These are phyloP conservation scores for Equus przewalskii DNA, from an alignment of 2,113 vertebrate species.

Conservation along the genomic window DNA sequence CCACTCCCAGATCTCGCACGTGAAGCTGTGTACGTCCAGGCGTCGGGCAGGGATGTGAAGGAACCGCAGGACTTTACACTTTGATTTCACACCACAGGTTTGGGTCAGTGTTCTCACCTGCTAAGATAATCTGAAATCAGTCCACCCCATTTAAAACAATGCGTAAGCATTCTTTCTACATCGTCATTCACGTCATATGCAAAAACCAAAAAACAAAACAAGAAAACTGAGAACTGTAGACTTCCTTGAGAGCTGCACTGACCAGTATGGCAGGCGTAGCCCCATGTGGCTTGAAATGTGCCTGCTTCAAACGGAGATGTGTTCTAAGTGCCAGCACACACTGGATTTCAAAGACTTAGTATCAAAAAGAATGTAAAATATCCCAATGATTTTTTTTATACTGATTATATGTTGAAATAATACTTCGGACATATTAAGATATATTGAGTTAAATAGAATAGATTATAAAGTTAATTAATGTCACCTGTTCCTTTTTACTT, in stretches of 20 bases:
- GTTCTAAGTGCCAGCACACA: rapidly evolving
- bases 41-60: rapidly evolving
- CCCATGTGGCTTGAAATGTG: rapidly evolving
- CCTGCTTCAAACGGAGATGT: rapidly evolving
- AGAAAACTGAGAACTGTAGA: not conserved
- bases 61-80: rapidly evolving
- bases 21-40: rapidly evolving
- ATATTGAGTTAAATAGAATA: not conserved
- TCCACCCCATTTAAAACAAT: not conserved
- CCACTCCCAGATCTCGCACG: rapidly evolving
- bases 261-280: rapidly evolving
- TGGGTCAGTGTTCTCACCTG: not conserved
- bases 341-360: not conserved
- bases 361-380: not conserved
- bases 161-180: too few species aligned
- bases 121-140: not conserved
- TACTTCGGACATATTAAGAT: not conserved
- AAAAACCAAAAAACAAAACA: rapidly evolving
- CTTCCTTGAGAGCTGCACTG: not conserved
- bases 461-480: not conserved
- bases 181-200: not conserved
- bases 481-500: not conserved
- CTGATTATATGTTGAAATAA: not conserved
- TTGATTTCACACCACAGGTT: not conserved
- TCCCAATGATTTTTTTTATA: not conserved